Evolutionary conservation across 2,797 vertebrate genomes (phyloP).

Genomic region (Liparis tanakae): DNA sequence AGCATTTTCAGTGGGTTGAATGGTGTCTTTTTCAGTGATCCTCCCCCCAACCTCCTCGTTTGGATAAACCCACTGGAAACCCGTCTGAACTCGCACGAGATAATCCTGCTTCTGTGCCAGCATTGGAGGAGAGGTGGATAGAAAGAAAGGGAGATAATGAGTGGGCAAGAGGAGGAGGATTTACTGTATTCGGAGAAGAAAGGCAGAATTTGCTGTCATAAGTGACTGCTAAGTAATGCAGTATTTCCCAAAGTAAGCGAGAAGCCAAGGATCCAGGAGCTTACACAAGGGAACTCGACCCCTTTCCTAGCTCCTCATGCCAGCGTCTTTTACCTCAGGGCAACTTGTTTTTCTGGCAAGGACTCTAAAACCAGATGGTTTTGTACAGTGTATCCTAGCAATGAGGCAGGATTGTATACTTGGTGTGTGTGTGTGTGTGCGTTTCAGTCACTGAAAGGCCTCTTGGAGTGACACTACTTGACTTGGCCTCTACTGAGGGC

Average conservation of each 20-base stretch:
- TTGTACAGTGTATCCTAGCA: slow-evolving; percentile 67
- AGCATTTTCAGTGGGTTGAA: slow-evolving; percentile 52
- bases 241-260: not conserved
- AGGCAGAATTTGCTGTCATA: slow-evolving; percentile 1
- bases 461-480: slow-evolving; percentile 52
- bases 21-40: slow-evolving; percentile 60
- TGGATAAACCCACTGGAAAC: slow-evolving; percentile 51
- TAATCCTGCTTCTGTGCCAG: slow-evolving; percentile 60
- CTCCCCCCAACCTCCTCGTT: slow-evolving; percentile 23
- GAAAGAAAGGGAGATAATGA: slow-evolving; percentile 4
- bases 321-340: slow-evolving; percentile 34
- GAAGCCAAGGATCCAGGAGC: slow-evolving; percentile 7
- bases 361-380: slow-evolving; percentile 44
- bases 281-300: slow-evolving; percentile 3
- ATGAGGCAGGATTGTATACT: slow-evolving; percentile 44
- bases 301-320: slow-evolving; percentile 46
- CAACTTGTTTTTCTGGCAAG: slow-evolving; percentile 40
- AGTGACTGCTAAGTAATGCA: slow-evolving; percentile 2
- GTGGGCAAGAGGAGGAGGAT: not conserved
- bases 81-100: slow-evolving; percentile 53
- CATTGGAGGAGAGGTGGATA: slow-evolving; percentile 19
- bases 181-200: slow-evolving; percentile 4
- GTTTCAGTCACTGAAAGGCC: slow-evolving; percentile 40
- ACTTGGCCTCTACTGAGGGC: slow-evolving; percentile 47
- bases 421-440: not conserved